Percentiles rank a stretch among this genome's conserved stretches.
phyloP scores from a whole-genome alignment of 2,113 vertebrate species.

The Lophotis ruficrista region DNA sequence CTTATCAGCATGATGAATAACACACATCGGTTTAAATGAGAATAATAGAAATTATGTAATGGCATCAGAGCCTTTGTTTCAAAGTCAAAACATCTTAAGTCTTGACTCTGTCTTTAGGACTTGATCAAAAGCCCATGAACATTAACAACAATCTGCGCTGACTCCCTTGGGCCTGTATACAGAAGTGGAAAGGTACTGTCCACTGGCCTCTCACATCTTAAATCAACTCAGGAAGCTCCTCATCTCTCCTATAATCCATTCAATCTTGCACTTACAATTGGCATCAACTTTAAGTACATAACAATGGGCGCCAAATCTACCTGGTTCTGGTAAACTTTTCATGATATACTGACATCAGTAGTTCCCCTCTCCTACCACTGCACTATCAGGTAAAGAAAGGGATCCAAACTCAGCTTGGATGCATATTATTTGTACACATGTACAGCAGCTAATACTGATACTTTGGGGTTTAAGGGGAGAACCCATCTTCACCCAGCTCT shows the following conservation, averaged over 20 bases:
- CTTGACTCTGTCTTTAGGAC: not conserved
- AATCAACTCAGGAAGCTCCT: not conserved
- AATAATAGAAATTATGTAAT: constrained; percentile 12
- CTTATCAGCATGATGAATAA: constrained; percentile 21
- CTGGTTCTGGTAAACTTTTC: not conserved
- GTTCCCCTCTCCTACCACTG: not conserved
- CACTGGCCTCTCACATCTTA: not conserved
- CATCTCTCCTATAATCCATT: not conserved
- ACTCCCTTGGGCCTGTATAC: not conserved
- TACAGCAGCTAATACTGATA: not conserved
- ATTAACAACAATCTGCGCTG: not conserved
- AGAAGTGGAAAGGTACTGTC: not conserved
- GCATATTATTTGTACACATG: not conserved
- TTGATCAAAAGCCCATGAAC: constrained; percentile 16
- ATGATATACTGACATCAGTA: not conserved
- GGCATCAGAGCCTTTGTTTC: constrained; percentile 27
- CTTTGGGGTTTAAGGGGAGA: not conserved
- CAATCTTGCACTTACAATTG: not conserved
- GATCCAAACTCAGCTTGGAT: not conserved
- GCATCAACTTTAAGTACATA: not conserved
- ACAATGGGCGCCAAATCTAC: not conserved
- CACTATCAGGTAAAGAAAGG: constrained; percentile 7
- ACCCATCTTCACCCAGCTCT: not conserved
- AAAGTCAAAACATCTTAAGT: constrained; percentile 6
- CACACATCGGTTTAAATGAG: not conserved